Evolutionary conservation across 2,113 vertebrate genomes (phyloP).

Genomic region (Rana temporaria): DNA sequence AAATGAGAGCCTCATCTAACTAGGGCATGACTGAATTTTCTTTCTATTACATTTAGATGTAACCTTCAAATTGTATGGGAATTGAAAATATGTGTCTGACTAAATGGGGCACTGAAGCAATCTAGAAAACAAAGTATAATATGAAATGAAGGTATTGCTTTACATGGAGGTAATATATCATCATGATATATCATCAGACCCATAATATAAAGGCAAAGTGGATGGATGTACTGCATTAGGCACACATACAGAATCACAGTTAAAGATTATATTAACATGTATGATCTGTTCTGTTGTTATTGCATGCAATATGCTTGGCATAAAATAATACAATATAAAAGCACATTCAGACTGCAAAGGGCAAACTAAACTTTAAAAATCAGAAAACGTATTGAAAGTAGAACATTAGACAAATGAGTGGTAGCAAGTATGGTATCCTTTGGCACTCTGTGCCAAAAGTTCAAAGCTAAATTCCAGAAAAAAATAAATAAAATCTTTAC

Average conservation of each 20-base stretch:
- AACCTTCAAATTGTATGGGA: constrained; percentile 41
- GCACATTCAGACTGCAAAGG: too few relatives aligned
- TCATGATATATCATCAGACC: constrained; percentile 19
- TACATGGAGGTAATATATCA: constrained; percentile 26
- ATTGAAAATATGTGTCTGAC: constrained; percentile 29
- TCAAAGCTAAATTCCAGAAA: too few relatives aligned
- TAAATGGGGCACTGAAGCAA: constrained; percentile 18
- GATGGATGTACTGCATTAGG: constrained; percentile 13
- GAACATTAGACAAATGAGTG: too few relatives aligned
- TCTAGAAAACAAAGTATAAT: constrained; percentile 28
- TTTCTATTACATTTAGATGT: constrained; percentile 33
- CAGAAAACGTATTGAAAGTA: too few relatives aligned
- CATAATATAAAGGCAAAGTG: neutral
- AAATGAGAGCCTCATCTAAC: constrained; percentile 16
- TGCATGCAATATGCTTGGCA: too few relatives aligned
- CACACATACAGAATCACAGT: neutral
- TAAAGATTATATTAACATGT: neutral
- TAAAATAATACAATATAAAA: too few relatives aligned
- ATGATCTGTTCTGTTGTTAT: neutral
- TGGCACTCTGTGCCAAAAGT: too few relatives aligned
- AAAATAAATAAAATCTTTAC: too few relatives aligned
- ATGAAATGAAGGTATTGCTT: constrained; percentile 3
- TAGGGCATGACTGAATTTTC: constrained; percentile 6
- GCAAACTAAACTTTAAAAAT: too few relatives aligned
- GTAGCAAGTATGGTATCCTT: too few relatives aligned